Base-by-base conservation (phyloP, 2,888 invertebrate species). In the Cancer borealis region DNA sequence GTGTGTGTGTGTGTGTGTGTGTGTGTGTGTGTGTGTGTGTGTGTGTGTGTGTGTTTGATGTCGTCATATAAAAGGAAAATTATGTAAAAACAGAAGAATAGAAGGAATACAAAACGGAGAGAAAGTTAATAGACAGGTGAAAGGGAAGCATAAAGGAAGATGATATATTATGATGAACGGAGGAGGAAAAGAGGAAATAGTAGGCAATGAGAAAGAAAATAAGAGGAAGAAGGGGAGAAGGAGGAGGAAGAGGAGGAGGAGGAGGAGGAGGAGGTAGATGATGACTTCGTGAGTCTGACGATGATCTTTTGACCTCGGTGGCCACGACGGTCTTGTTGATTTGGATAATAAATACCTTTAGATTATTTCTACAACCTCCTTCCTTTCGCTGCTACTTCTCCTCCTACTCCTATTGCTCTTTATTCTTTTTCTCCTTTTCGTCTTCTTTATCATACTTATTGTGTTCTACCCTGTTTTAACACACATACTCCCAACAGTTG, bases 271-370 rank as follows among this genome's bases (percentile, higher is more conserved):
- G 54, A 14, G 6, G 30, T 30, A 79, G 79, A 30, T 21, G 30
- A 26, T 79, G n/a, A 73, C 73, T 21, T 73, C 73, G 73, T 73
- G 73, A 73, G 73, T 21, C 73, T 73, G 73, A 73, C 26, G 73
- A 26, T 73, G 73, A 73, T 4, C 73, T n/a, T 26, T 6, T 73
- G 73, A 73, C 73, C 73, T 26, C 26, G 73, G 73, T 26, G 4
- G 26, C 73, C 73, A 73, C 73, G 73, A 73, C 73, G n/a, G 21
- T 73, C 73, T 73, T 73, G 73, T 73, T 73, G 73, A 26, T 73
- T 21, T 73, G 73, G 73, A 6, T 21, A n/a, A 21, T 21, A 73
- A 73, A 73, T 73, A 73, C 73, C n/a, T 5, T 0, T n/a, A 17
- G 73, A 73, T 73, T 21, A 73, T 66, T 21, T 66, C 66, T 66